These are phyloP conservation scores for Origma solitaria DNA, from an alignment of 2,113 vertebrate genomes.

Conservation along the genomic window DNA sequence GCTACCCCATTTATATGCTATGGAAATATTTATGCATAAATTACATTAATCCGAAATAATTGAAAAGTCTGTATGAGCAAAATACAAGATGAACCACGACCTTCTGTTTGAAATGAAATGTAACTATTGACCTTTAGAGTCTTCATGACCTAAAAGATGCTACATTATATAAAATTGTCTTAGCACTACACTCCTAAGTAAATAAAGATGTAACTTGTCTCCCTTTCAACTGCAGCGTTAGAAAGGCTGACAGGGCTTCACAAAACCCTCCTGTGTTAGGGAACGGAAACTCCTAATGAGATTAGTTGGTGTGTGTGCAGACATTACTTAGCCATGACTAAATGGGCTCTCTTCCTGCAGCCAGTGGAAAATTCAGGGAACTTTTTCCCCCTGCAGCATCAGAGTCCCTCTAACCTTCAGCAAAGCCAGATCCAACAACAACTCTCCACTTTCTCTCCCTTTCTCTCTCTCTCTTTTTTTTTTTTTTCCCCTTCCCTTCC, in stretches of 20 bases:
- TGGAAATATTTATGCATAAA: background rate
- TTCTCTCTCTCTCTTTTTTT: background rate
- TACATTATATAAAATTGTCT: background rate
- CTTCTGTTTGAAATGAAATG: background rate
- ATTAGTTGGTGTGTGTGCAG: constrained; percentile 95
- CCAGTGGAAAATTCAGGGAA: constrained; percentile 88
- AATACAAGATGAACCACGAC: background rate
- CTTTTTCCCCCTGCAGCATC: constrained; percentile 80
- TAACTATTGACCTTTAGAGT: background rate
- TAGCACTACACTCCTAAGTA: constrained; percentile 42
- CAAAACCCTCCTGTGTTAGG: constrained; percentile 90
- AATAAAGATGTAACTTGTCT: constrained; percentile 74
- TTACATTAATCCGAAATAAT: background rate
- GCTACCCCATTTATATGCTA: background rate
- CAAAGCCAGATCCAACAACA: constrained; percentile 78
- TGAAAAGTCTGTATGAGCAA: background rate
- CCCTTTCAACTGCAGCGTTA: constrained; percentile 50
- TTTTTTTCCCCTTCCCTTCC: background rate
- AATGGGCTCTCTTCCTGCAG: constrained; percentile 92
- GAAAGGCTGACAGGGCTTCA: constrained; percentile 70
- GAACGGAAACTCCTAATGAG: constrained; percentile 97
- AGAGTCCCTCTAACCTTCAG: constrained; percentile 78
- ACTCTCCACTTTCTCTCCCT: constrained; percentile 64
- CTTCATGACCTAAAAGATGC: background rate
- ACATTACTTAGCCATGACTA: constrained; percentile 96